Evolutionary conservation across 2,888 invertebrate species (phyloP), one percentile per base, ranked within the genome.

Genomic region (Himalopsyche japonica): DNA sequence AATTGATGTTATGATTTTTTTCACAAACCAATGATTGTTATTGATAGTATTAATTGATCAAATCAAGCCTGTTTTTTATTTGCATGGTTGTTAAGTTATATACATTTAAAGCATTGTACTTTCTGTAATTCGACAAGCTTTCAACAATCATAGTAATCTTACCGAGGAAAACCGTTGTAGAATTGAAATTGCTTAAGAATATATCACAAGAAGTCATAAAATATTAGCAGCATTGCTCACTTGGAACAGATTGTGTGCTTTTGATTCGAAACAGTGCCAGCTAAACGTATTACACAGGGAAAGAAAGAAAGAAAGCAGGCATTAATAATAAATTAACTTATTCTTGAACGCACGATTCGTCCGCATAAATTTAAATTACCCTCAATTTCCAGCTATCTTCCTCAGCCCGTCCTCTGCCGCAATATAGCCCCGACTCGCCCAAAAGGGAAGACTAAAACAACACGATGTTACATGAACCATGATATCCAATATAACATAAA

Each of bases 361-460:
- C 82, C 85, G 84, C 85, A 86, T 86, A 86, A 86, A 85, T 86
- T 86, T 84, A 83, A 85, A 86, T 86, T 85, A 86, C 85, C 43
- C 83, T 82, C 86, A 83, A 85, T 85, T 86, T 79, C 83, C 48
- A 70, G 48, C 34, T 64, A 30, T 64, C 84, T 80, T 80, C 43
- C 24, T 70, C 76, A 79, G 76, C 76, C 76, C 81, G 24, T 70
- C 70, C 48, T 82, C 49, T 30, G 37, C 79, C 24, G 43, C 77
- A 70, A 27, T 70, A 70, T 70, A 70, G 27, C 24, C 12, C 70
- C 27, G 27, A 30, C 70, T 27, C 70, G 34, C 77, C 77, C 79
- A 48, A 32, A 32, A 37, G 15, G 18, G 47, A 77, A 83, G 30
- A 32, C 80, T 84, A 80, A 86, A 86, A 86, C 84, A 86, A 86